Base-by-base conservation (phyloP, 2,113 vertebrate species). In the Piaya cayana region DNA sequence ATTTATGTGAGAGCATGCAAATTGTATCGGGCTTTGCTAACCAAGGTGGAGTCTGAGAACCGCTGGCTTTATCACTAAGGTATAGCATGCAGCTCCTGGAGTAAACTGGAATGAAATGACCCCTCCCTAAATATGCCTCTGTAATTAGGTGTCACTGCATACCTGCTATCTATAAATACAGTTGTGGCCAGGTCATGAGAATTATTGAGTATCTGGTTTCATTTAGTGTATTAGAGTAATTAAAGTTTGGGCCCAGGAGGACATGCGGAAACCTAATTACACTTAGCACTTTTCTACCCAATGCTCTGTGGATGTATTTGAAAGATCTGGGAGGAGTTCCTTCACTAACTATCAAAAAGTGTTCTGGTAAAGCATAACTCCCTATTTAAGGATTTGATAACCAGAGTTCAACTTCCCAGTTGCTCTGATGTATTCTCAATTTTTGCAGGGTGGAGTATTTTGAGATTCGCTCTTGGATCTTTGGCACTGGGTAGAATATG, bases 221-320 rank as follows among this genome's bases (percentile, higher is more conserved):
- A 83, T 88, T 83, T 64, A 7, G 4, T n/a, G 6, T 82, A 47
- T 68, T 39, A 34, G 6, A 47, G 43, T 81, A 71, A 90, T 65
- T 81, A 60, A 53, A 59, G 70, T 47, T 63, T 75, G 65, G 52
- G 43, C 71, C 45, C 42, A 70, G 69, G 84, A 95, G 47, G 81
- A 88, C 32, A 43, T 7, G 14, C 20, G 50, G 50, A 65, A 79
- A 82, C 30, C 21, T 25, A 59, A 93, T 58, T 17, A 43, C 3
- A 12, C 50, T 85, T 60, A 67, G 85, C 11, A 8, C 30, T 85
- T 64, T 25, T 39, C 12, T 32, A 25, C 13, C 3, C 21, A 37
- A 1, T 17, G 30, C 26, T 76, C 37, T 47, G 15, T 2, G 65
- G 21, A 37, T 52, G 4, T 1, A 20, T 58, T 32, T 71, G 37